phyloP scores from a whole-genome alignment of 1,140 invertebrate species.

The Cherax destructor region DNA sequence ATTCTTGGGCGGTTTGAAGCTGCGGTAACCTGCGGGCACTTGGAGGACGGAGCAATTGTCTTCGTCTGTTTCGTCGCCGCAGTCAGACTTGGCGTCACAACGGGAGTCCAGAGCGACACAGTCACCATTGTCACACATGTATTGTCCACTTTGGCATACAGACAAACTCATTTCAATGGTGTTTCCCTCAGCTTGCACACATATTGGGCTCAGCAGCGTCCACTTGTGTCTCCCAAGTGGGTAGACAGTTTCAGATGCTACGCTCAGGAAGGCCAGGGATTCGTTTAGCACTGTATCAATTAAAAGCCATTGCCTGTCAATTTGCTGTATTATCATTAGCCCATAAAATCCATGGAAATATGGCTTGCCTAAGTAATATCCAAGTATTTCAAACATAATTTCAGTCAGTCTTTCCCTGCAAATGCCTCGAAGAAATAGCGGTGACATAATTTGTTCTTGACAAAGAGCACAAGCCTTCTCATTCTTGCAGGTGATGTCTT shows the following conservation, averaged over 20 bases:
- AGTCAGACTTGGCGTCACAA: constrained; percentile 38
- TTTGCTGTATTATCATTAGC: background rate
- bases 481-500: constrained; percentile 1
- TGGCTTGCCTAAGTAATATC: background rate
- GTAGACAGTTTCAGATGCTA: background rate
- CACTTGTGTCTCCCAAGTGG: constrained; percentile 32
- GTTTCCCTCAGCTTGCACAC: background rate
- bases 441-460: background rate
- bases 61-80: constrained; percentile 40
- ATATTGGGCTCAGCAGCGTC: constrained; percentile 4
- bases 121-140: constrained; percentile 41
- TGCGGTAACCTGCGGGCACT: constrained; percentile 23
- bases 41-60: constrained; percentile 37
- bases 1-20: constrained; percentile 45
- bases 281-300: background rate
- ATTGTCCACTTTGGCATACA: background rate
- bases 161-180: constrained; percentile 23
- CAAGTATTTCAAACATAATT: constrained; percentile 45
- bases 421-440: constrained; percentile 29
- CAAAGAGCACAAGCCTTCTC: background rate
- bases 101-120: constrained; percentile 24
- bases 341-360: background rate
- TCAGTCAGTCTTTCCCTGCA: constrained; percentile 10
- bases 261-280: background rate
- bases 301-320: background rate